A percentile compares a stretch with the other conserved stretches of the same genome.
Evolutionary conservation across 2,888 invertebrate genomes (phyloP).

Genomic region (Pocota personata): DNA sequence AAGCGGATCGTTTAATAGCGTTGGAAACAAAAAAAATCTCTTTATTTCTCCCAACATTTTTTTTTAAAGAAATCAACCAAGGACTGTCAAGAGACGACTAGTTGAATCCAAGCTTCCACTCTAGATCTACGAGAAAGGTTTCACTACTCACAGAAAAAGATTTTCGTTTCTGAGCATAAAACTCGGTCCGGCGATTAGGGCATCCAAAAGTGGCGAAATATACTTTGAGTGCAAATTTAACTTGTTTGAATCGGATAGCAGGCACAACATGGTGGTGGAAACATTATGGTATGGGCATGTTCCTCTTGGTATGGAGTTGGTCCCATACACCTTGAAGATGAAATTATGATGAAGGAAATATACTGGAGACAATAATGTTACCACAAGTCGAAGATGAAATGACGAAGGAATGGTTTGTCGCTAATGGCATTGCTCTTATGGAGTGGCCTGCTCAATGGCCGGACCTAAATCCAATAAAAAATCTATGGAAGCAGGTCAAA

Average conservation of each 20-base stretch:
- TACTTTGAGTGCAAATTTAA: background rate
- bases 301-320: background rate
- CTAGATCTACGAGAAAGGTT: too few relatives aligned
- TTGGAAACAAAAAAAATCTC: background rate
- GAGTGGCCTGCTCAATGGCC: conserved; percentile 30
- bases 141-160: too few relatives aligned
- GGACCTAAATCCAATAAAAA: background rate
- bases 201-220: too few relatives aligned
- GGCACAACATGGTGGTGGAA: background rate
- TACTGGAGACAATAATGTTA: background rate
- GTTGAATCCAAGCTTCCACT: too few relatives aligned
- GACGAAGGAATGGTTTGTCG: conserved; percentile 11
- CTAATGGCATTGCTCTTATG: background rate
- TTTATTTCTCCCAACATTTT: background rate
- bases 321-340: background rate
- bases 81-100: too few relatives aligned
- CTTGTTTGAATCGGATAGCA: background rate
- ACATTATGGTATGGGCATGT: background rate
- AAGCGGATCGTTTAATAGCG: background rate
- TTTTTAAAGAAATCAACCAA: background rate
- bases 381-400: conserved; percentile 3
- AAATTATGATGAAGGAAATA: too few relatives aligned
- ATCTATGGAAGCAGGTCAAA: conserved; percentile 6
- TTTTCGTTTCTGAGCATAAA: too few relatives aligned
- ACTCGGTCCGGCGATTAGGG: background rate